phyloP scores from a whole-genome alignment of 2,797 vertebrate species.

The Peromyscus eremicus region DNA sequence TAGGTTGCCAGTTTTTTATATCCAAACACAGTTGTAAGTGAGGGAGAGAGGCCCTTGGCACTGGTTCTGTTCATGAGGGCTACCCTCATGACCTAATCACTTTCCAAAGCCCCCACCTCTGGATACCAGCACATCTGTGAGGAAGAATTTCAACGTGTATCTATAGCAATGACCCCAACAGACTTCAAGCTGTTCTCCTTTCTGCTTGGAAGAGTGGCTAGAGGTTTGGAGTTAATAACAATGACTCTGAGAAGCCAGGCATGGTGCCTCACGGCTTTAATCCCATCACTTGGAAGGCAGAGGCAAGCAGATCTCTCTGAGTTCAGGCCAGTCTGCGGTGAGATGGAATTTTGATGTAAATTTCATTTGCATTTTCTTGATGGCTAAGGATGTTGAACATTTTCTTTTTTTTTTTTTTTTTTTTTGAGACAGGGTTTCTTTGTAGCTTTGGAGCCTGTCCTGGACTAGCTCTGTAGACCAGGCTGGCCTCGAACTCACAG shows the following conservation, averaged over 20 bases:
- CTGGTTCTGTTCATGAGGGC: not conserved
- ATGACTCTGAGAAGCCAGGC: not conserved
- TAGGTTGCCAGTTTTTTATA: not conserved
- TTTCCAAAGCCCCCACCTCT: not conserved
- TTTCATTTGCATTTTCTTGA: not conserved
- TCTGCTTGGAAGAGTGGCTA: fast-evolving
- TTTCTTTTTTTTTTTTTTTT: too few species aligned
- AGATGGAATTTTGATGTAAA: not conserved
- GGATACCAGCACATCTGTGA: not conserved
- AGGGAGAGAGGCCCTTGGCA: not conserved
- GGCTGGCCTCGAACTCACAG: too few species aligned
- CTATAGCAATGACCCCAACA: not conserved
- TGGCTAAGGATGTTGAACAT: not conserved
- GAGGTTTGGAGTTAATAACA: not conserved
- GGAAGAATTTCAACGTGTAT: not conserved
- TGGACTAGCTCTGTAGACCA: too few species aligned
- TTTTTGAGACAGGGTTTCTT: too few species aligned
- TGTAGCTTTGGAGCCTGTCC: too few species aligned
- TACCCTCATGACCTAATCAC: not conserved
- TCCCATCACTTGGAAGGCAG: not conserved
- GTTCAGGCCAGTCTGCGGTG: not conserved
- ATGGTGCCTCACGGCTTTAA: not conserved
- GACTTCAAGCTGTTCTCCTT: not conserved
- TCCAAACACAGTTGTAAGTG: not conserved
- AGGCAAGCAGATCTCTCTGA: not conserved